Evolutionary conservation across 2,113 vertebrate genomes (phyloP).

Genomic region (Helogale parvula): DNA sequence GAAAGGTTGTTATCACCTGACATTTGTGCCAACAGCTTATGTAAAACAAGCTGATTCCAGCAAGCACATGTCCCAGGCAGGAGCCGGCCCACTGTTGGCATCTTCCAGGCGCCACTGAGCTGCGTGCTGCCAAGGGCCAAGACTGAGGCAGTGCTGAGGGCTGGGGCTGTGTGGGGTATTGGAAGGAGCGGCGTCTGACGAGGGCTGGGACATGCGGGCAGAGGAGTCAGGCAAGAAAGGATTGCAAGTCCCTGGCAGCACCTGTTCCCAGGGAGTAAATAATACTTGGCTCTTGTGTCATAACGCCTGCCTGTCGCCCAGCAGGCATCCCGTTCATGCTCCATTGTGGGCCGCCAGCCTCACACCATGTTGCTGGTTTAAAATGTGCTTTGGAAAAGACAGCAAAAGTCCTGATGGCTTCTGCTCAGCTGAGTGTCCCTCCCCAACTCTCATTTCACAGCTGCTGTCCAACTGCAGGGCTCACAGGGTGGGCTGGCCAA

Average conservation of each 20-base stretch:
- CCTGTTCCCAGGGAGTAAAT: slow-evolving; percentile 73
- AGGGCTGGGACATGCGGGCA: slow-evolving; percentile 44
- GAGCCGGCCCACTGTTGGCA: neutral
- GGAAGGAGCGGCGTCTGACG: neutral
- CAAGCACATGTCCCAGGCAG: neutral
- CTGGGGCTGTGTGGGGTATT: neutral
- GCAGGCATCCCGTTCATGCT: slow-evolving; percentile 38
- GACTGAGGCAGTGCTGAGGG: neutral
- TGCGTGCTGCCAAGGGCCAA: neutral
- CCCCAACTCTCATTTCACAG: slow-evolving; percentile 36
- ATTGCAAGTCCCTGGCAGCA: slow-evolving; percentile 56
- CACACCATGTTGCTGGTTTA: neutral
- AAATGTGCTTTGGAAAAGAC: slow-evolving; percentile 44
- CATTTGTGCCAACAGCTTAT: neutral
- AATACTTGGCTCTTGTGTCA: slow-evolving; percentile 64
- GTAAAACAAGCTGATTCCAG: slow-evolving; percentile 38
- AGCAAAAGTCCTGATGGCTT: slow-evolving; percentile 27
- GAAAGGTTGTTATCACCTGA: neutral
- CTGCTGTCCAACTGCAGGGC: slow-evolving; percentile 20
- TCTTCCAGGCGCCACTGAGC: slow-evolving; percentile 1
- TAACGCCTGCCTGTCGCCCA: slow-evolving; percentile 46
- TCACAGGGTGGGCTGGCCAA: neutral
- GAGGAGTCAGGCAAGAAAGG: slow-evolving; percentile 17
- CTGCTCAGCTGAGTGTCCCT: neutral
- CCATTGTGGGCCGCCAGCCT: neutral